Conservation (phyloP, 1,140 invertebrate species). For the Wiebesia pumilae region DNA sequence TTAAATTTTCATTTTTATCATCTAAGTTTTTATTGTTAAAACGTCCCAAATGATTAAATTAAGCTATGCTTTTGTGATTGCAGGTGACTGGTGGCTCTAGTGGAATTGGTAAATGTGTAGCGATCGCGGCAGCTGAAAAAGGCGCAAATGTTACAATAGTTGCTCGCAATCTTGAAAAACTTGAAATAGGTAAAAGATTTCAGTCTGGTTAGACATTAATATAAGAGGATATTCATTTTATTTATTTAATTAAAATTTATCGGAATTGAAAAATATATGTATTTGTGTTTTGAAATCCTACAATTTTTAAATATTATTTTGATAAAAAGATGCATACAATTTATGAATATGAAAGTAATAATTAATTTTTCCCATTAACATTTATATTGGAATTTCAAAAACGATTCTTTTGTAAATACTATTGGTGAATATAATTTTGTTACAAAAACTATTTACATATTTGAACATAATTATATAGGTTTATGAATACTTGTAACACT, state of each 20-base stretch:
- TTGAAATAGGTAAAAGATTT: slow-evolving; percentile 69
- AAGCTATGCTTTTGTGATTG: not conserved
- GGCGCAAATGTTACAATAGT: slow-evolving; percentile 94
- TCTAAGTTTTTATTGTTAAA: not conserved
- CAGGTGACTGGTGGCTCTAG: slow-evolving; percentile 95
- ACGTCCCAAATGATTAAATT: not conserved
- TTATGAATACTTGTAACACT: too few relatives aligned
- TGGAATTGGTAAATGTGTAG: slow-evolving; percentile 93
- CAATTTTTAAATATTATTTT: too few relatives aligned
- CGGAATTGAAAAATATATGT: not conserved
- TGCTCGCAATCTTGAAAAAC: slow-evolving; percentile 84
- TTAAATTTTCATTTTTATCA: not conserved
- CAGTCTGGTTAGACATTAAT: not conserved
- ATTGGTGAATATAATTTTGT: too few relatives aligned
- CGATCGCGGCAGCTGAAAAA: slow-evolving; percentile 82
- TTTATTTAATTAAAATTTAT: not conserved
- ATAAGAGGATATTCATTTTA: not conserved
- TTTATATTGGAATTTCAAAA: too few relatives aligned
- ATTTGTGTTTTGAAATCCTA: not conserved
- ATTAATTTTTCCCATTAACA: too few relatives aligned
- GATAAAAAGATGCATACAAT: too few relatives aligned
- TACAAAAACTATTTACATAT: too few relatives aligned
- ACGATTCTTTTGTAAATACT: too few relatives aligned
- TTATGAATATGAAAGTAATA: too few relatives aligned
- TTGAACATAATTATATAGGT: too few relatives aligned